Percentiles rank a stretch among this genome's conserved stretches.
Evolutionary conservation across 2,888 invertebrate species (phyloP).

Genomic region (Synanthedon tipuliformis): DNA sequence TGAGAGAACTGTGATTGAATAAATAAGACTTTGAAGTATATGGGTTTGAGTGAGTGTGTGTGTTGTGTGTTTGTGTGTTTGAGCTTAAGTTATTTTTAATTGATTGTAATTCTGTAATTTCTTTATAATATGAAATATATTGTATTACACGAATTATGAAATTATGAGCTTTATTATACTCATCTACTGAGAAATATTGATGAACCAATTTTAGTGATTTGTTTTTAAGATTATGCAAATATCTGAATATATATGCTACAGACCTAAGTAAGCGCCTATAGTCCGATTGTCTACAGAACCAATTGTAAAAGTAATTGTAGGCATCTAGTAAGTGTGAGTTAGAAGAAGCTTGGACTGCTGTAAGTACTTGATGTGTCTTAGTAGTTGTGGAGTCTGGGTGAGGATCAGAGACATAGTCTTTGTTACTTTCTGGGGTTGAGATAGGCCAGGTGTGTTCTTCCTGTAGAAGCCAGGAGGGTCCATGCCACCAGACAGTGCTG

Average conservation of each 20-base stretch:
- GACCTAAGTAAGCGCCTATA: neutral
- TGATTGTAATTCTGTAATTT: neutral
- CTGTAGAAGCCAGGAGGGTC: constrained; percentile 1
- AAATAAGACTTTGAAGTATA: neutral
- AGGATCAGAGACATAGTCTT: neutral
- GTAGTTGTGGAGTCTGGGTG: neutral
- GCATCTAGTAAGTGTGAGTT: neutral
- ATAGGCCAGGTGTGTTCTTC: neutral
- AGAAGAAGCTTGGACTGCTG: too few relatives aligned
- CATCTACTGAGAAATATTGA: neutral
- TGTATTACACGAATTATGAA: constrained; percentile 1
- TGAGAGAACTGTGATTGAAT: neutral
- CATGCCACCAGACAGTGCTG: constrained; percentile 3
- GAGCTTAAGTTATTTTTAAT: too few relatives aligned
- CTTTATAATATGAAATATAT: neutral
- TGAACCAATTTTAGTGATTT: too few relatives aligned
- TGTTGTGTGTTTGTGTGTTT: too few relatives aligned
- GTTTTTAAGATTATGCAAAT: neutral
- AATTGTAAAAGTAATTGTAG: neutral
- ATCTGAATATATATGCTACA: constrained; percentile 3
- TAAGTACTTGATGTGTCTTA: too few relatives aligned
- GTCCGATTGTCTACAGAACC: neutral
- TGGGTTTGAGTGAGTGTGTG: neutral
- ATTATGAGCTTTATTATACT: neutral
- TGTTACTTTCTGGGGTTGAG: neutral